Conservation (phyloP, 2,888 invertebrate genomes). For the Orthosia gothica region DNA sequence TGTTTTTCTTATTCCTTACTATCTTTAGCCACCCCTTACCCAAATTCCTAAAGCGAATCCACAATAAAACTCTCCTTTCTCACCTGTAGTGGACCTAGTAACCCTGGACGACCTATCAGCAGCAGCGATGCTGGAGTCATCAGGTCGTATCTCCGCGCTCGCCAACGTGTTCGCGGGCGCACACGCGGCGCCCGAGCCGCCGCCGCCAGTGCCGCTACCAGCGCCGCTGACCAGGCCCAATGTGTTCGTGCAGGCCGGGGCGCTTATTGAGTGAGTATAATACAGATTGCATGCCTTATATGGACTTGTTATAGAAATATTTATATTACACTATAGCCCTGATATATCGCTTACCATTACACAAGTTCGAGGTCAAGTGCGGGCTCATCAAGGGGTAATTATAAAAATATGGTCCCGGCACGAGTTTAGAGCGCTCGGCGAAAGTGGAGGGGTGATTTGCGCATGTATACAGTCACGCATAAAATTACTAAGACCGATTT, state of each 20-base stretch:
- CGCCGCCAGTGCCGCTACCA: conserved; percentile 94
- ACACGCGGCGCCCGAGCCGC: conserved; percentile 89
- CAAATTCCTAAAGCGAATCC: not conserved
- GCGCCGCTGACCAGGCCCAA: conserved; percentile 94
- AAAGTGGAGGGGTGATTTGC: too few relatives aligned
- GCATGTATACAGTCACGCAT: too few relatives aligned
- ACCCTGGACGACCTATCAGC: conserved; percentile 98
- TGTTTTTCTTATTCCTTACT: not conserved
- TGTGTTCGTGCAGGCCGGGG: conserved; percentile 93
- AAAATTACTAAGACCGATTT: too few relatives aligned
- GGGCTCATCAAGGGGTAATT: too few relatives aligned
- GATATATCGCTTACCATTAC: too few relatives aligned
- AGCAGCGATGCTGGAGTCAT: conserved; percentile 98
- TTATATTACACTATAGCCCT: too few relatives aligned
- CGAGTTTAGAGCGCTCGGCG: too few relatives aligned
- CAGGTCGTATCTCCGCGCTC: conserved; percentile 97
- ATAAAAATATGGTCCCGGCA: too few relatives aligned
- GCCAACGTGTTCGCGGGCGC: conserved; percentile 95
- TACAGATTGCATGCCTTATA: too few relatives aligned
- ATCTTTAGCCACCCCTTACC: not conserved
- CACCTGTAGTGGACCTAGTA: conserved; percentile 96
- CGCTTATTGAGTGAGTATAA: conserved; percentile 90
- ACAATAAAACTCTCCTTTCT: not conserved
- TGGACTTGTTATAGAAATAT: not conserved
- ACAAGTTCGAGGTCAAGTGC: too few relatives aligned